Percentiles rank a stretch among this genome's conserved stretches.
These are phyloP conservation scores for Toxonevra muliebris DNA, from an alignment of 2,888 invertebrate genomes.

Conservation along the genomic window DNA sequence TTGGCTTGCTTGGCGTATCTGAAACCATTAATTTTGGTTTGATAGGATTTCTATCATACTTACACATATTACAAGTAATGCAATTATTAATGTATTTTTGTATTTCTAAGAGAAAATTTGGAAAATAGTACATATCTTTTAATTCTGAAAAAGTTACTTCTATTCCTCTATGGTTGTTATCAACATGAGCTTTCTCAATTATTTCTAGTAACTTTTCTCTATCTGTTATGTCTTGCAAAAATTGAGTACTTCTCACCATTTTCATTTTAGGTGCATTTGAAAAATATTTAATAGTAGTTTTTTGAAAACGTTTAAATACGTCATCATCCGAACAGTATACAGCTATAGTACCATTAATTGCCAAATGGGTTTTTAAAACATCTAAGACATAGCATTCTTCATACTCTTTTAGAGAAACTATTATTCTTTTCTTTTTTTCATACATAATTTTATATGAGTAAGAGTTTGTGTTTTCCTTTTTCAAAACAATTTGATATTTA, in stretches of 20 bases:
- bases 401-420: background rate
- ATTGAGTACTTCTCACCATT: too few species aligned
- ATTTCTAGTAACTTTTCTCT: background rate
- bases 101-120: background rate
- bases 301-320: too few species aligned
- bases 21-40: background rate
- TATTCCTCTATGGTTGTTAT: background rate
- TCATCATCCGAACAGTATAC: background rate
- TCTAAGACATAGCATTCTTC: slow-evolving; percentile 4
- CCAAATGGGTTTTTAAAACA: slow-evolving; percentile 12
- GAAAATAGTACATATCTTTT: slow-evolving; percentile 1
- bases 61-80: background rate
- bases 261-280: too few species aligned
- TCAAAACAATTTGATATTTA: slow-evolving; percentile 17
- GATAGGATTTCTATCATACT: background rate
- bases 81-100: background rate
- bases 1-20: background rate
- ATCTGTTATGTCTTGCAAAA: background rate
- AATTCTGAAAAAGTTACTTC: background rate
- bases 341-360: slow-evolving; percentile 16
- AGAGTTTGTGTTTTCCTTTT: slow-evolving; percentile 10
- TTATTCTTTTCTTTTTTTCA: slow-evolving; percentile 16
- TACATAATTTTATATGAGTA: slow-evolving; percentile 13
- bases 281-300: too few species aligned
- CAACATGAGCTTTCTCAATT: background rate